phyloP scores from a whole-genome alignment of 2,888 invertebrate genomes.

The Hyles lineata region DNA sequence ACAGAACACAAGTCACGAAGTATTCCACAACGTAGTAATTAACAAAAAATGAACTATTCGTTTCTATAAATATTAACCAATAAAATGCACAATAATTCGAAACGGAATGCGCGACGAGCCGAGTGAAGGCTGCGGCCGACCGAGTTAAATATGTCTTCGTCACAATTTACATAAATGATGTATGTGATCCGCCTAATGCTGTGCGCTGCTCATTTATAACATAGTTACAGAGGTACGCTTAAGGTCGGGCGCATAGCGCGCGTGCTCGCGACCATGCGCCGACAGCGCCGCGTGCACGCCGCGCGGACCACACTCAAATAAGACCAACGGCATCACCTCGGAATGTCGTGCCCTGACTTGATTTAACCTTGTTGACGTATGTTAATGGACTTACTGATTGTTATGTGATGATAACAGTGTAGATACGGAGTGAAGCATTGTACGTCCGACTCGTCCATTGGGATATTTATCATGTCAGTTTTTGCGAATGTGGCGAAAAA shows the following conservation, averaged over 20 bases:
- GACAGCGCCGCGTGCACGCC: constrained; percentile 63
- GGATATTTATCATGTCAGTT: constrained; percentile 39
- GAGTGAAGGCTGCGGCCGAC: constrained; percentile 71
- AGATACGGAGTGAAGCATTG: constrained; percentile 36
- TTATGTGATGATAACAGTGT: constrained; percentile 59
- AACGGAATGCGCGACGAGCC: constrained; percentile 78
- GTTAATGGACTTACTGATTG: constrained; percentile 56
- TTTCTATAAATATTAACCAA: neutral
- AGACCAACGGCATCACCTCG: constrained; percentile 44
- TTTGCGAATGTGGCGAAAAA: constrained; percentile 43
- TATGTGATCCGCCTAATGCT: constrained; percentile 82
- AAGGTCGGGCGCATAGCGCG: constrained; percentile 74
- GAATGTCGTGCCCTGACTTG: constrained; percentile 54
- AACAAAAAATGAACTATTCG: neutral
- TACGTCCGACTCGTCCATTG: constrained; percentile 15
- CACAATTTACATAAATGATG: constrained; percentile 85
- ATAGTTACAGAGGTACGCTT: constrained; percentile 64
- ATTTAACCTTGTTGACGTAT: constrained; percentile 72
- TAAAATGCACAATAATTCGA: constrained; percentile 22
- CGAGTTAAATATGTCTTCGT: constrained; percentile 84
- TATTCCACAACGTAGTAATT: constrained; percentile 8
- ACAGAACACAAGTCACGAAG: constrained; percentile 6
- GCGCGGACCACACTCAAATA: constrained; percentile 74
- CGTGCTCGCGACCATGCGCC: constrained; percentile 73
- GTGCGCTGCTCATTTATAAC: constrained; percentile 81